Evolutionary conservation across 2,888 invertebrate genomes (phyloP).

Genomic region (Melikaiella ostensackeni): DNA sequence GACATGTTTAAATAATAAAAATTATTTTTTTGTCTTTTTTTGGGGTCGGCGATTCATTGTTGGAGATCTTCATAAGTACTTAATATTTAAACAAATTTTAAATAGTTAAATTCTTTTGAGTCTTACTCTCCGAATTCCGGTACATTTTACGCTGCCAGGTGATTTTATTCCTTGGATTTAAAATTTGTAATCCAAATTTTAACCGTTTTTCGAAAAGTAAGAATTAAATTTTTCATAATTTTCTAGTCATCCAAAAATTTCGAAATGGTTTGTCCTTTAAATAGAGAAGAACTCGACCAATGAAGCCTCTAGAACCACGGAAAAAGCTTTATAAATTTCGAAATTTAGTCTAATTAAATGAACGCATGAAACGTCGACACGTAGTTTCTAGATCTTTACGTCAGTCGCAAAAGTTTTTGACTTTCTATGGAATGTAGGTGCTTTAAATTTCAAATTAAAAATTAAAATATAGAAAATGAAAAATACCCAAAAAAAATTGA

Average conservation of each 20-base stretch:
- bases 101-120: not conserved
- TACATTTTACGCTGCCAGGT: not conserved
- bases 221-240: not conserved
- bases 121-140: not conserved
- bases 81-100: not conserved
- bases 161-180: not conserved
- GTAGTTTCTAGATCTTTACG: not conserved
- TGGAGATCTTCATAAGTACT: constrained; percentile 18
- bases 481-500: constrained; percentile 19
- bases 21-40: not conserved
- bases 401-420: not conserved
- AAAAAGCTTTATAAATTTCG: constrained; percentile 5
- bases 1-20: not conserved
- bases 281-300: constrained; percentile 7
- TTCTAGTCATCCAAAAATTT: constrained; percentile 21
- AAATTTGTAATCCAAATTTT: not conserved
- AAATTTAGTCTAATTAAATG: constrained; percentile 1
- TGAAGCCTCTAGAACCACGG: constrained; percentile 14
- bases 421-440: constrained; percentile 1
- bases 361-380: not conserved
- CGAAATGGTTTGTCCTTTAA: not conserved
- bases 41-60: constrained; percentile 6
- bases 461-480: not conserved
- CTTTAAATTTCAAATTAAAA: constrained; percentile 16
- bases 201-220: not conserved